phyloP scores from a whole-genome alignment of 2,797 vertebrate genomes.

The Pseudochromis fuscus region DNA sequence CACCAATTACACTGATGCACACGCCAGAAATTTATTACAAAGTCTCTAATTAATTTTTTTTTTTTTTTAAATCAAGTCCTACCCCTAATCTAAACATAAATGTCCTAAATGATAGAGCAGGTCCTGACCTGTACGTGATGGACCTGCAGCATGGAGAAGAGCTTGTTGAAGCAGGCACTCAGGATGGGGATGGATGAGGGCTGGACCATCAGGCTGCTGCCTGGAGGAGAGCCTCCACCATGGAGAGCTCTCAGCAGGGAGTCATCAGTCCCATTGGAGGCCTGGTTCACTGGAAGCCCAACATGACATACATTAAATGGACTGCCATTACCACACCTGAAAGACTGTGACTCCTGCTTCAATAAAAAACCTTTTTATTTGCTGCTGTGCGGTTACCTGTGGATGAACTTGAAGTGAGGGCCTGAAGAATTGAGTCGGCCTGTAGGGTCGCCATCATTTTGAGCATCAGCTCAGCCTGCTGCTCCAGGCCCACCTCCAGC shows the following conservation, averaged over 20 bases:
- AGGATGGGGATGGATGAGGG: slow-evolving; percentile 96
- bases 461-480: slow-evolving; percentile 98
- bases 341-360: too few relatives aligned
- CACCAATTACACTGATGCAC: too few relatives aligned
- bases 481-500: slow-evolving; percentile 97
- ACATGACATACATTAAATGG: background rate
- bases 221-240: slow-evolving; percentile 84
- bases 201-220: slow-evolving; percentile 87
- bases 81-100: too few relatives aligned
- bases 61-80: too few relatives aligned
- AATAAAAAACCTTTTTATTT: background rate
- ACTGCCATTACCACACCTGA: background rate
- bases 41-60: too few relatives aligned
- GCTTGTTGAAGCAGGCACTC: slow-evolving; percentile 98
- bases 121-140: slow-evolving; percentile 95
- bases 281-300: slow-evolving; percentile 87
- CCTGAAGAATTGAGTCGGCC: slow-evolving; percentile 97
- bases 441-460: slow-evolving; percentile 99
- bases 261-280: slow-evolving; percentile 95
- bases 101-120: background rate
- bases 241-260: slow-evolving; percentile 93
- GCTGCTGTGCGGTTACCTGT: slow-evolving; percentile 83
- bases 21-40: too few relatives aligned
- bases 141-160: slow-evolving; percentile 98
- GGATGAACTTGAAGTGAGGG: slow-evolving; percentile 93